Conservation (phyloP, 1,140 invertebrate genomes). For the Latrodectus geometricus region DNA sequence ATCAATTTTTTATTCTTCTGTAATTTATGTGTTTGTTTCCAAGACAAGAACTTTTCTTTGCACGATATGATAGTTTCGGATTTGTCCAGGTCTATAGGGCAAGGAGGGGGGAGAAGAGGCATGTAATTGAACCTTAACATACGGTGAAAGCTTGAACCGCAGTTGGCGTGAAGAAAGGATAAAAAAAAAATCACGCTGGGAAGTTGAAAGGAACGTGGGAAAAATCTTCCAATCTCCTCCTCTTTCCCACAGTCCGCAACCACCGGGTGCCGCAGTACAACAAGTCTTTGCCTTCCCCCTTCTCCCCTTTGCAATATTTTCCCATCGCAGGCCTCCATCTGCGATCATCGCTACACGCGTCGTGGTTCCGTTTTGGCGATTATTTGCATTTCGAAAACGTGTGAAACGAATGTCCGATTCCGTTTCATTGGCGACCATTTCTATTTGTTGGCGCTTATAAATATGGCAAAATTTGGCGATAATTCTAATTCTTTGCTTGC, state of each 20-base stretch:
- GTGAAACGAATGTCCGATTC: not conserved
- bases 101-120: constrained; percentile 1
- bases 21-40: not conserved
- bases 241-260: constrained; percentile 51
- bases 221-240: constrained; percentile 24
- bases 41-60: not conserved
- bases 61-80: not conserved
- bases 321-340: not conserved
- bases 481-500: not conserved
- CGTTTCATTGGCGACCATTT: too few relatives aligned
- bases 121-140: constrained; percentile 42
- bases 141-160: constrained; percentile 18
- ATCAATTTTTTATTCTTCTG: not conserved
- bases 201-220: constrained; percentile 50
- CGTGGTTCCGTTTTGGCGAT: constrained; percentile 6
- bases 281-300: not conserved
- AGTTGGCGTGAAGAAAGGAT: not conserved
- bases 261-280: constrained; percentile 6
- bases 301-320: not conserved
- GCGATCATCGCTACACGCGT: not conserved
- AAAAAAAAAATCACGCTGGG: constrained; percentile 16
- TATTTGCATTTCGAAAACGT: not conserved
- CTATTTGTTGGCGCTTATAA: not conserved
- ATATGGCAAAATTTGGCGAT: not conserved
- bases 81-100: not conserved